These are phyloP conservation scores for Thecophora atra DNA, from an alignment of 2,888 invertebrate species.

Conservation along the genomic window DNA sequence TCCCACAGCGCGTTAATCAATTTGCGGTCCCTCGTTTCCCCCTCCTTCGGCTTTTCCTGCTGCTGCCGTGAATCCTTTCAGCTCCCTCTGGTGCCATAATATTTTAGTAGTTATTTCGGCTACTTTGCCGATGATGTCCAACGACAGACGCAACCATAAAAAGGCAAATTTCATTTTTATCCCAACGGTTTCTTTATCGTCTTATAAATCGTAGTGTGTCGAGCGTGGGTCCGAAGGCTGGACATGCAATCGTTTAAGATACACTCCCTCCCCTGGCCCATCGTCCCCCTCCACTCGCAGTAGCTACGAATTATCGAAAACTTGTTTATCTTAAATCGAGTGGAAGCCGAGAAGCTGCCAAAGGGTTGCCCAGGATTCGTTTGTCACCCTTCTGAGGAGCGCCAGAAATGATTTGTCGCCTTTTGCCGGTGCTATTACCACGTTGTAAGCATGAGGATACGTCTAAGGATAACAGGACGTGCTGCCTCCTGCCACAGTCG, in stretches of 20 bases:
- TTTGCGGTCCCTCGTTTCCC: background rate
- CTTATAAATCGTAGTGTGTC: background rate
- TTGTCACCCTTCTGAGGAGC: conserved; percentile 37
- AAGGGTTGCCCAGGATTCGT: conserved; percentile 33
- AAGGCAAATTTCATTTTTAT: conserved; percentile 59
- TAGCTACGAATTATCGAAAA: conserved; percentile 9
- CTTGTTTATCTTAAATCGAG: conserved; percentile 18
- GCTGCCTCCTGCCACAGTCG: background rate
- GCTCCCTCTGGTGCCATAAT: conserved; percentile 53
- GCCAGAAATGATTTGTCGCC: conserved; percentile 63
- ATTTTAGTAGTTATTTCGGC: conserved; percentile 57
- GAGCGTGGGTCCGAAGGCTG: conserved; percentile 4
- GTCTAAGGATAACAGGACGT: background rate
- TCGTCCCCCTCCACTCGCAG: background rate
- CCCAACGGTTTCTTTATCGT: conserved; percentile 28
- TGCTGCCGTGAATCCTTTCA: background rate
- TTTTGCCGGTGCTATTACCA: conserved; percentile 64
- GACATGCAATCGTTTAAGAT: conserved; percentile 1
- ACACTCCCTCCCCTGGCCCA: background rate
- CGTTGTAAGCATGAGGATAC: conserved; percentile 55
- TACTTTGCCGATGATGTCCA: conserved; percentile 32
- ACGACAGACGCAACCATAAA: conserved; percentile 62
- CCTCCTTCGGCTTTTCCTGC: background rate
- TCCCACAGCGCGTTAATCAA: background rate
- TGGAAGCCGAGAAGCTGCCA: background rate